Base-by-base conservation (phyloP, 2,113 vertebrate genomes). In the Martes martes region DNA sequence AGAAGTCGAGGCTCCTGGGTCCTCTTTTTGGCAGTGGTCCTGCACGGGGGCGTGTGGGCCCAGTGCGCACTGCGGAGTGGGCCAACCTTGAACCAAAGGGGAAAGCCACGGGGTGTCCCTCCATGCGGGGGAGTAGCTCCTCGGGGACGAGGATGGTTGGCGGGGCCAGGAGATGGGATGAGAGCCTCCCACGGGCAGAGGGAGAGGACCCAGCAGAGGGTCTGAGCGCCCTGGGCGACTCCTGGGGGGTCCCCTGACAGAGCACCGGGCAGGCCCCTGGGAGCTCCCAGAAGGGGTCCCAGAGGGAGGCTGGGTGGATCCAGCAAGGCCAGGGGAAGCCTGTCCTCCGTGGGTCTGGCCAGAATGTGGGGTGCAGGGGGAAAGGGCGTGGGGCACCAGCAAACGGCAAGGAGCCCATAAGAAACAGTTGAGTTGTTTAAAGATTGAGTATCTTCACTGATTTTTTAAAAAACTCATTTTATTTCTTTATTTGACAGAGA, bases 31-130 rank as follows among this genome's bases (percentile, higher is more conserved):
- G 45, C 13, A 4, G 4, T 4, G 11, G 55, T 36, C 18, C 33
- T 26, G 4, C 24, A 14, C 26, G 28, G 81, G 55, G 28, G 11
- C 28, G 7, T 4, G 69, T 23, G 31, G 33, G 36, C 31, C 55
- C 2, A 3, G 6, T 1, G 39, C 7, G 2, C 24, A 5, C 0
- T 36, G 84, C 3, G 26, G 23, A 26, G 6, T 2, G 2, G 9
- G 52, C 11, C 11, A 16, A 11, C 1, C 63, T 55, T 23, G 33
- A 18, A 15, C 1, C 31, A 11, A 31, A 78, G 10, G 61, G 14
- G 28, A 31, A 45, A 9, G 24, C 13, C 33, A 76, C 85, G 6
- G 19, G 1, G 3, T 7, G 14, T 33, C 55, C 21, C 71, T 39
- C 18, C n/a, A 4, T 2, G 11, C 61, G 26, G 50, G n/a, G 57